Evolutionary conservation across 2,113 vertebrate species (phyloP).

Genomic region (human): DNA sequence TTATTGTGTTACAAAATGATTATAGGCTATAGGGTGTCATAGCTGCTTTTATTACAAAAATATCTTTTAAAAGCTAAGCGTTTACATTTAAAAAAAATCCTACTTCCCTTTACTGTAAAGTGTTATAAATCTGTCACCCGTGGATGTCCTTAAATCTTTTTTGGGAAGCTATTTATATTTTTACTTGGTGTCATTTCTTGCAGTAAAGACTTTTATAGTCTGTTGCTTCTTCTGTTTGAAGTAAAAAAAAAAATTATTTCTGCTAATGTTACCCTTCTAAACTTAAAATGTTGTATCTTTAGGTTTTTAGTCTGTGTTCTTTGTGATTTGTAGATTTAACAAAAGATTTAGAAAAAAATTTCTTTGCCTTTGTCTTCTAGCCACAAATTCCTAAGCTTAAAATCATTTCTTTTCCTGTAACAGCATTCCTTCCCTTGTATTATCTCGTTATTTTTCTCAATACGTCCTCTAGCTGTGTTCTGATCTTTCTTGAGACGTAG

Average conservation of each 20-base stretch:
- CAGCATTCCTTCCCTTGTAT: not conserved
- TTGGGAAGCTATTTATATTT: slow-evolving; percentile 55
- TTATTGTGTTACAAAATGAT: slow-evolving; percentile 41
- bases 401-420: not conserved
- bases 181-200: slow-evolving; percentile 32
- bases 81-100: slow-evolving; percentile 22
- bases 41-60: slow-evolving; percentile 39
- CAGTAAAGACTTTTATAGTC: not conserved
- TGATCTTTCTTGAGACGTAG: not conserved
- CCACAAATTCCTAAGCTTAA: not conserved
- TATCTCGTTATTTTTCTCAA: not conserved
- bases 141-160: slow-evolving; percentile 50
- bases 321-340: not conserved
- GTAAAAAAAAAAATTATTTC: not conserved
- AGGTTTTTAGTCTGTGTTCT: not conserved
- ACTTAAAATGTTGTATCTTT: slow-evolving; percentile 22
- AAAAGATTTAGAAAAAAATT: not conserved
- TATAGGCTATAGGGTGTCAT: not conserved
- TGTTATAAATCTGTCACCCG: slow-evolving; percentile 34
- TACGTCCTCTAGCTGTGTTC: not conserved
- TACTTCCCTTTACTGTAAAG: slow-evolving; percentile 41
- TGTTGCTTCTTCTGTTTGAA: slow-evolving; percentile 43
- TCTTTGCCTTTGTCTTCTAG: slow-evolving; percentile 1
- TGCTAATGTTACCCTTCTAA: not conserved
- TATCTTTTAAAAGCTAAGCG: slow-evolving; percentile 26